Base-by-base conservation (phyloP, 30 jellyfish, hydroid and myxozoan species). In the Pseudorhiza aurosa region DNA sequence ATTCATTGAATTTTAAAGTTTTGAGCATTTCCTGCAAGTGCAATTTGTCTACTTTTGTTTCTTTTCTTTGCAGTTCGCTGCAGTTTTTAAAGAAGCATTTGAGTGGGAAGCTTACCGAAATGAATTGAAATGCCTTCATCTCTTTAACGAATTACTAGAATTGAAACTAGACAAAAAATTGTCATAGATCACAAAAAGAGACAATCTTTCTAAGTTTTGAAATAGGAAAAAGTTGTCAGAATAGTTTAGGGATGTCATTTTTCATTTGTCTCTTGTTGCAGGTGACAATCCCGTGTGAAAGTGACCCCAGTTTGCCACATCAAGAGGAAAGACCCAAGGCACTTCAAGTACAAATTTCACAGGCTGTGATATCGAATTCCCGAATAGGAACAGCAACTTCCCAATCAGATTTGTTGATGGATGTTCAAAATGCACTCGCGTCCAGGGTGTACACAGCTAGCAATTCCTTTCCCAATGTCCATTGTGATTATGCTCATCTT, bases 401-500 rank as follows among this genome's bases (percentile, higher is more conserved):
- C 0, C 99, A 93, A 33, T 77, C 99, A 11, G 96, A 93, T 29
- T 73, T 93, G 22, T 64, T 93, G 39, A 93, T 69, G 85, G 99
- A 93, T 32, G 70, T 93, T 8, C 99, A 93, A 58, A 45, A 58
- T 51, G 87, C 89, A 28, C 64, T 86, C 3, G 63, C 96, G 1
- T 93, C 97, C 1, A 65, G 89, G 29, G 83, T 88, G n/a, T 93
- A 93, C 72, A 44, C 96, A 58, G 85, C 68, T 50, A 53, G 17
- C 81, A 26, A 74, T 5, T 49, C 68, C 19, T 93, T 79, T 55
- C 99, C 99, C 14, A 93, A 82, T 70, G 18, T 45, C 25, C 67
- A 39, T 18, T 28, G 35, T 18, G 99, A 93, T 67, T 28, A 27
- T 29, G 44, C 77, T 8, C 96, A 97, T 0, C 72, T 79, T 32